Evolutionary conservation across 2,888 invertebrate genomes (phyloP), one percentile per base, ranked within the genome.

Genomic region (Sarcophaga caerulescens): DNA sequence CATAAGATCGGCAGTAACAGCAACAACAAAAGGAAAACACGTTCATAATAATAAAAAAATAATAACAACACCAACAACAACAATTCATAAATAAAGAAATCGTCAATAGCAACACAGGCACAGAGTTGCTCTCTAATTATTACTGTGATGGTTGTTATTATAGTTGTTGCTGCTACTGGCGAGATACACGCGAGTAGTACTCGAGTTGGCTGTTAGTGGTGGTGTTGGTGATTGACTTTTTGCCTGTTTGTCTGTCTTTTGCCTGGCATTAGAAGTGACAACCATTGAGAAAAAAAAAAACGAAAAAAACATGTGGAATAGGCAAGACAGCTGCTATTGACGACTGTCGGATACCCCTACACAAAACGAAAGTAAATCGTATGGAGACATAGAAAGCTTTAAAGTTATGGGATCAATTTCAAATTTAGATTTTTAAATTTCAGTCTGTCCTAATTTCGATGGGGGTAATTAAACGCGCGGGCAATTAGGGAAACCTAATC

Each of bases 151-250:
- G 60, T 76, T 19, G 62, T 65, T 57, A 59, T 71, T 65, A 71
- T 57, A 44, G 23, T 14, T 19, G 65, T 10, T 59, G 68, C 47
- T 47, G 66, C 71, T 45, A 65, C 17, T 47, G 63, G 57, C 25
- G 47, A 45, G 45, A 11, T 52, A 69, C 35, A 35, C 35, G 35
- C 47, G 17, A 19, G 59, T 60, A 19, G 59, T 60, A 23, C 23
- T 21, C 45, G 19, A 75, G 65, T 52, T 81, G 79, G 25, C 17
- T 21, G 14, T n/a, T n/a, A n/a, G n/a, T n/a, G n/a, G n/a, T n/a
- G 45, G n/a, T 65, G 65, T 70, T 81, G 75, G 74, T 78, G 66
- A 73, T 68, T 70, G 62, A 68, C 63, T 23, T 25, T 71, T 12
- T 14, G 47, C 68, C 62, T 47, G n/a, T n/a, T n/a, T n/a, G n/a